A percentile compares a stretch with the other conserved stretches of the same genome.
Evolutionary conservation across 2,888 invertebrate species (phyloP).

Genomic region (Sarcophaga subvicina): DNA sequence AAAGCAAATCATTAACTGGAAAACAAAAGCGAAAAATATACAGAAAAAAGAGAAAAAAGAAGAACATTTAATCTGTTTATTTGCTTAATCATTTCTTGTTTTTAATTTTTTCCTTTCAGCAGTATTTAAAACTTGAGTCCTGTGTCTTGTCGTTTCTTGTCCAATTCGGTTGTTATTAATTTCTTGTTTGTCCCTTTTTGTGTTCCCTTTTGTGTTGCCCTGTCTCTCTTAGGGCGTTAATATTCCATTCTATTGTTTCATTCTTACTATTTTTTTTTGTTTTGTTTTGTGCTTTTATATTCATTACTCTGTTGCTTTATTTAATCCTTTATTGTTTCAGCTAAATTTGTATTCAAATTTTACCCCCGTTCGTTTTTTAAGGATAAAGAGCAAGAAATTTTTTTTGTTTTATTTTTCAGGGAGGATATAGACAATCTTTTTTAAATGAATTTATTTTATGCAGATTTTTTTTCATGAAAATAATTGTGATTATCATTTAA

Average conservation of each 20-base stretch:
- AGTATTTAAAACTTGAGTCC: slow-evolving; percentile 40
- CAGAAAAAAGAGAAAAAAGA: no score
- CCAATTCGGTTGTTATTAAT: slow-evolving; percentile 31
- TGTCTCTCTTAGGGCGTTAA: not conserved
- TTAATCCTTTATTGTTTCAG: slow-evolving; percentile 62
- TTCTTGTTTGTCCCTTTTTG: slow-evolving; percentile 9
- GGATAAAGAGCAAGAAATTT: slow-evolving; percentile 26
- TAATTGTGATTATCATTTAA: not conserved
- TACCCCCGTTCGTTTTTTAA: slow-evolving; percentile 26
- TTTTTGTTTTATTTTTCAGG: not conserved
- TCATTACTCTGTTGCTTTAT: slow-evolving; percentile 44
- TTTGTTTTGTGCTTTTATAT: slow-evolving; percentile 32
- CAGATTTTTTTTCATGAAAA: not conserved
- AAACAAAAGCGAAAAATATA: slow-evolving; percentile 21
- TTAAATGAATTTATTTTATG: slow-evolving; percentile 18
- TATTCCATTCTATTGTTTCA: slow-evolving; percentile 41
- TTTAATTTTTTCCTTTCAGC: slow-evolving; percentile 6
- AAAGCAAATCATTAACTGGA: slow-evolving; percentile 38
- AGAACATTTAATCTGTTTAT: slow-evolving; percentile 21
- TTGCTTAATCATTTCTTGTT: slow-evolving; percentile 28
- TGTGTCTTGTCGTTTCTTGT: slow-evolving; percentile 30
- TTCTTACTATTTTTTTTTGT: not conserved
- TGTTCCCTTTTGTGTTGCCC: slow-evolving; percentile 2
- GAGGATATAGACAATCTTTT: slow-evolving; percentile 21
- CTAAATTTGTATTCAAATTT: slow-evolving; percentile 24